phyloP scores from a whole-genome alignment of 2,888 invertebrate species.

The Clistopyga incitator region DNA sequence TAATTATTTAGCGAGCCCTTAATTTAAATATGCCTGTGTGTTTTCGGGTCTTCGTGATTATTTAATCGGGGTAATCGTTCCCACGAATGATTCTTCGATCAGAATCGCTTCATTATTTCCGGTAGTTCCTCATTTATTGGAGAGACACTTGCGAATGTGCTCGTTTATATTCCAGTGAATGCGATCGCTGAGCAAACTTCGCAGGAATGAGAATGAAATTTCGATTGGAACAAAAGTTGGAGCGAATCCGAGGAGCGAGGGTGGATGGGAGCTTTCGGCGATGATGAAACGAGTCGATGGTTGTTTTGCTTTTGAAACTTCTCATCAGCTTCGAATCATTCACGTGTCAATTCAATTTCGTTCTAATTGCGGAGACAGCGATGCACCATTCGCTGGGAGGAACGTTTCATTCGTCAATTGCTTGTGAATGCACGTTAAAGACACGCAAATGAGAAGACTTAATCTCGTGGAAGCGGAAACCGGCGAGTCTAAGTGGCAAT shows the following conservation, averaged over 20 bases:
- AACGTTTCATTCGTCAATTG: conserved; percentile 16
- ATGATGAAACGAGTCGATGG: neutral
- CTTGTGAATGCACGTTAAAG: conserved; percentile 19
- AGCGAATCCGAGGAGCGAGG: neutral
- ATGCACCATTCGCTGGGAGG: neutral
- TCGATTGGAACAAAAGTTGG: conserved; percentile 34
- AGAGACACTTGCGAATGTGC: neutral
- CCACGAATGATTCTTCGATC: neutral
- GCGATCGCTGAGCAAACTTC: conserved; percentile 31
- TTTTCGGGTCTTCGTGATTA: neutral
- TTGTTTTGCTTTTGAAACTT: neutral
- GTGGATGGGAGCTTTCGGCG: neutral
- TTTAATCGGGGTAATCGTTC: neutral
- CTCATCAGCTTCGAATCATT: conserved; percentile 29
- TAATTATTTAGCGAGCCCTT: too few species aligned
- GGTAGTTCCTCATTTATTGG: neutral
- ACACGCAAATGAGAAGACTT: neutral
- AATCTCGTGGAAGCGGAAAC: neutral
- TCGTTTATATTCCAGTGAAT: conserved; percentile 23
- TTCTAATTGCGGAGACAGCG: conserved; percentile 58
- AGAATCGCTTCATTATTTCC: neutral
- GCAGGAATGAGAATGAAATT: conserved; percentile 52
- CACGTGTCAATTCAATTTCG: conserved; percentile 63
- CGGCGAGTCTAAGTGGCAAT: neutral
- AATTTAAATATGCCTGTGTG: too few species aligned